phyloP scores from a whole-genome alignment of 37 sponge, comb jelly and placozoan genomes.

The Hormiphora californensis region DNA sequence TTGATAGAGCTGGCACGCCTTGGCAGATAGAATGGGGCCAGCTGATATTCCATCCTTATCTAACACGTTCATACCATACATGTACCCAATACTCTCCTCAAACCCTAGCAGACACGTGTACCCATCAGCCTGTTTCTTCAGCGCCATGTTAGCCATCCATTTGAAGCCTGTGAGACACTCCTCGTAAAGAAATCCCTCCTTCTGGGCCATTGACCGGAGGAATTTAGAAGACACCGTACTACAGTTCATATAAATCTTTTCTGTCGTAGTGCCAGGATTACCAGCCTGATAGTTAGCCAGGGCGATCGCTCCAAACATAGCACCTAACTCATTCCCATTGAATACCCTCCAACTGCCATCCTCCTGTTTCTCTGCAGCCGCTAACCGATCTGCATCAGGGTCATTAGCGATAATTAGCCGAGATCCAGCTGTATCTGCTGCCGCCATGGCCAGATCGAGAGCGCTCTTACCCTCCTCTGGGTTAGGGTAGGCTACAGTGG shows the following conservation, averaged over 20 bases:
- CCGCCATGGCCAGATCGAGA: conserved; percentile 76
- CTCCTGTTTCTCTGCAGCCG: conserved; percentile 74
- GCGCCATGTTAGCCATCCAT: conserved; percentile 96
- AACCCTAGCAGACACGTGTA: conserved; percentile 85
- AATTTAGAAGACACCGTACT: conserved; percentile 96
- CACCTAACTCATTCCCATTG: conserved; percentile 93
- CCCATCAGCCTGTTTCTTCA: conserved; percentile 61
- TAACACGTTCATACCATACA: conserved; percentile 85
- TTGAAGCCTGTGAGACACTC: conserved; percentile 94
- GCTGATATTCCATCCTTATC: conserved; percentile 98
- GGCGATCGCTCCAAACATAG: conserved; percentile 84
- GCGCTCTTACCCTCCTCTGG: conserved; percentile 99
- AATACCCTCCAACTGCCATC: conserved; percentile 78
- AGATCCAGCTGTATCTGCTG: conserved; percentile 68
- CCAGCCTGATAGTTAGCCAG: conserved; percentile 69
- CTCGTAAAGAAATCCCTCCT: conserved; percentile 83
- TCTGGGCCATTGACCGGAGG: conserved; percentile 69
- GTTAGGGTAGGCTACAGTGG: conserved; percentile 92
- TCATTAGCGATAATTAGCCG: conserved; percentile 88
- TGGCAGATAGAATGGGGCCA: conserved; percentile 73
- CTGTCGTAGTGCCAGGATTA: conserved; percentile 54
- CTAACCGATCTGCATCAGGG: conserved; percentile 96
- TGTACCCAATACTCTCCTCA: conserved; percentile 97
- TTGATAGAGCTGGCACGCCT: conserved; percentile 65
- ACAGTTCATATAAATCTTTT: conserved; percentile 76